phyloP scores from a whole-genome alignment of 2,113 vertebrate genomes.

The Elaphurus davidianus region DNA sequence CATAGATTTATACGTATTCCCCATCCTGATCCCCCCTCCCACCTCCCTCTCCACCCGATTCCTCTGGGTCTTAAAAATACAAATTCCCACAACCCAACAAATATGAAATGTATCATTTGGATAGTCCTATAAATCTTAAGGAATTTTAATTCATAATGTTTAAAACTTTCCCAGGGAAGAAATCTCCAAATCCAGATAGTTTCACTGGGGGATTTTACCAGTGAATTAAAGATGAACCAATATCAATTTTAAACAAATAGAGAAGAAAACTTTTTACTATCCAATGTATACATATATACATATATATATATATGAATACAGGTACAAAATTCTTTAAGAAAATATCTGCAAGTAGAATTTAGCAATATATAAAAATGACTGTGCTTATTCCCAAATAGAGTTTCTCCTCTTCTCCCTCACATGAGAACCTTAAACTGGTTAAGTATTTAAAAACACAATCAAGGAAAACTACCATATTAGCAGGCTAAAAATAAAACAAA shows the following conservation, averaged over 20 bases:
- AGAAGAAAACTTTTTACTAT: not conserved
- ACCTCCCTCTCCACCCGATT: too few relatives aligned
- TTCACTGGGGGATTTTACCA: not conserved
- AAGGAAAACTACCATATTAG: not conserved
- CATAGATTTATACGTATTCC: too few relatives aligned
- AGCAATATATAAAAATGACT: not conserved
- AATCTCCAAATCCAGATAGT: not conserved
- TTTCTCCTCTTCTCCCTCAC: not conserved
- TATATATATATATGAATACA: not conserved
- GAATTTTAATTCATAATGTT: not conserved
- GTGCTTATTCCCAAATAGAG: not conserved
- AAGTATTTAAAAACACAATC: not conserved
- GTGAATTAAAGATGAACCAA: not conserved
- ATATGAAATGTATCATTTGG: not conserved
- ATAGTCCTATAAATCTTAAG: not conserved
- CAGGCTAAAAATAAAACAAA: not conserved
- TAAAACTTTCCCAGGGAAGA: not conserved
- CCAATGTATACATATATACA: not conserved
- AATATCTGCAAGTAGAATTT: not conserved
- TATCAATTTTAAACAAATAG: not conserved
- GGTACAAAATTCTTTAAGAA: not conserved
- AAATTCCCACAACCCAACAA: not conserved
- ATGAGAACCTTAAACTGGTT: not conserved
- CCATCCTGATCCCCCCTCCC: too few relatives aligned
- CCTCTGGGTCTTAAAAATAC: too few relatives aligned